Evolutionary conservation across 2,113 vertebrate genomes (phyloP), one percentile per base, ranked within the genome.

Genomic region (Hippotragus niger): DNA sequence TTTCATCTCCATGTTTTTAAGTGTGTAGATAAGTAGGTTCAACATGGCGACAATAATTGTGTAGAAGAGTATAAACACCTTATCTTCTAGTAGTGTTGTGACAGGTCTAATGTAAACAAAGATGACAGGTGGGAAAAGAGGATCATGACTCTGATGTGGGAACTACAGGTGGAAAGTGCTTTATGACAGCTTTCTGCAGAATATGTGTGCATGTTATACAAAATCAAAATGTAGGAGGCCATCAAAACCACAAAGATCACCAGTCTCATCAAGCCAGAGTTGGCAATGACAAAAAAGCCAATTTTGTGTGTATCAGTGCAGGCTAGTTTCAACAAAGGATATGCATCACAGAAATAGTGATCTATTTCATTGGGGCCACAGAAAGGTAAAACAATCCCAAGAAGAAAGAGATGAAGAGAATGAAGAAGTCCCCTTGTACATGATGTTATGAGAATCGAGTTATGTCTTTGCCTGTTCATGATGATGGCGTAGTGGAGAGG

Each of bases 1-100:
- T 78, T 96, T 94, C 74, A 97, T 94, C 6, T 97, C 94, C 1
- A 3, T 36, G 52, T 98, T 98, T 55, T 87, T 97, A 43, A 98
- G 43, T 14, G 36, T 97, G 33, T 97, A 94, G 67, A 98, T 80
- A 6, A 95, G 74, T 29, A 43, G 90, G 36, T 97, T 97, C 11
- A 97, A 23, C 96, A 98, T 60, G 29, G 97, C 92, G 6, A 45
- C 87, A 6, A 93, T 60, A 21, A 97, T 90, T 3, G 95, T 96
- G n/a, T 97, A 96, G 50, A 95, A 96, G n/a, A 95, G 53, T 14
- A 87, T 84, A 4, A 97, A 88, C 12, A 94, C 53, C 85, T 98
- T 93, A 23, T 97, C 89, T 74, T 89, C 95, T 60, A 78, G 92
- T 29, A 81, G 80, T 4, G 67, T 92, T 16, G 17, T 55, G 10